Conservation (phyloP, 2,113 vertebrate genomes). For the Camelus dromedarius region DNA sequence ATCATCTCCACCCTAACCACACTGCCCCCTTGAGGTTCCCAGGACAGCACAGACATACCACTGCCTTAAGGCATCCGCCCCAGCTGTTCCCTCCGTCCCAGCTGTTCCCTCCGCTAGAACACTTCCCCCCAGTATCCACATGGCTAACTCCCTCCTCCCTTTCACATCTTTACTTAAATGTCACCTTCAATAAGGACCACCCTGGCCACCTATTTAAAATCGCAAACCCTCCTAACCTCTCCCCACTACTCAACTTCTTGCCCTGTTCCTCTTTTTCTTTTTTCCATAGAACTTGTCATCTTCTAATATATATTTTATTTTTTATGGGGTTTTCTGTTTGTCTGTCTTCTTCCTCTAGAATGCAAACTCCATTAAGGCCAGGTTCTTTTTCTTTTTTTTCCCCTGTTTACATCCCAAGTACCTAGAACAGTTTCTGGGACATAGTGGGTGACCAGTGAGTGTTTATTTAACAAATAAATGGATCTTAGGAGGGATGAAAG, state of each 20-base stretch:
- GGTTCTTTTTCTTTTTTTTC: background rate
- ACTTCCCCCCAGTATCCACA: background rate
- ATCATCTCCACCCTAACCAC: no score
- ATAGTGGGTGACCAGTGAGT: background rate
- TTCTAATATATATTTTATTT: background rate
- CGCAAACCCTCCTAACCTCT: background rate
- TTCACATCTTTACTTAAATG: background rate
- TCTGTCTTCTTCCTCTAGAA: conserved; percentile 21
- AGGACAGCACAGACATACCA: background rate
- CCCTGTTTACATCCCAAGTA: background rate
- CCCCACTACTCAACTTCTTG: background rate
- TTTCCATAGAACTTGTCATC: background rate
- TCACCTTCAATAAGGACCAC: background rate
- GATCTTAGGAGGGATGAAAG: background rate
- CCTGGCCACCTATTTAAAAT: background rate
- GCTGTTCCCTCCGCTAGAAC: background rate
- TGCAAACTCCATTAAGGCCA: background rate
- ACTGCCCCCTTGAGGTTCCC: background rate
- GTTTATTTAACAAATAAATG: conserved; percentile 6
- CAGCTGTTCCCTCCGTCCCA: background rate
- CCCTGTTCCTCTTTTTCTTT: background rate
- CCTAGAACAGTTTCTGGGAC: background rate
- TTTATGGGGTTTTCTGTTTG: background rate
- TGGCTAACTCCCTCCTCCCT: background rate
- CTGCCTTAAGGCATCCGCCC: background rate